These are phyloP conservation scores for Rousettus madagascariensis DNA, from an alignment of 2,797 vertebrate species.

Conservation along the genomic window DNA sequence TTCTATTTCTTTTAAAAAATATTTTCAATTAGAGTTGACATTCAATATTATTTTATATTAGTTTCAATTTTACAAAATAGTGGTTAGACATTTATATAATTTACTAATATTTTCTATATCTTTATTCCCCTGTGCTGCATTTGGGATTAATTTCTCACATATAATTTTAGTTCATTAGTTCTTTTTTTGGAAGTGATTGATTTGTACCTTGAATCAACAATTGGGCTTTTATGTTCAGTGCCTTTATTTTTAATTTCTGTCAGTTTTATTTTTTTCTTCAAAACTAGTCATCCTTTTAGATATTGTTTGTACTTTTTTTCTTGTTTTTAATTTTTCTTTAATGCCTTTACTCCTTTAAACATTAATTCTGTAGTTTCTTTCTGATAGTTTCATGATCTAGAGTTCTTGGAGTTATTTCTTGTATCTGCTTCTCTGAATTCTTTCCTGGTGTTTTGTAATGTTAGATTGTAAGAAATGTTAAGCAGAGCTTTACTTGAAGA, in stretches of 20 bases:
- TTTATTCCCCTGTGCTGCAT: neutral
- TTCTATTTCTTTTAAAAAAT: neutral
- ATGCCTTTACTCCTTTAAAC: neutral
- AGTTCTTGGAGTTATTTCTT: neutral
- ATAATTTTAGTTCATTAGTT: neutral
- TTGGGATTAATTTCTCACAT: neutral
- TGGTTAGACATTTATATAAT: too few relatives aligned
- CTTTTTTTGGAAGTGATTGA: neutral
- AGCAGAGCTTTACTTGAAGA: neutral
- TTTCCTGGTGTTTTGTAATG: conserved; percentile 10
- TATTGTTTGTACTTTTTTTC: neutral
- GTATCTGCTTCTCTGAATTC: neutral
- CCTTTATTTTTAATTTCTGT: neutral
- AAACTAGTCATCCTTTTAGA: neutral
- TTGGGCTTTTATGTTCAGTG: conserved; percentile 1
- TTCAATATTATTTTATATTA: too few relatives aligned
- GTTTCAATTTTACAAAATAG: too few relatives aligned
- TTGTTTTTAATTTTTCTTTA: conserved; percentile 20
- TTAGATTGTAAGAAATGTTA: neutral
- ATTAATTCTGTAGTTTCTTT: neutral
- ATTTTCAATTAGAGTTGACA: too few relatives aligned
- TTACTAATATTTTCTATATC: neutral
- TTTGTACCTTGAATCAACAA: neutral
- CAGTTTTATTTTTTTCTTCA: neutral
- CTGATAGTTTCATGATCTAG: neutral